These are phyloP conservation scores for Bothrops jararaca DNA, from an alignment of 2,113 vertebrate genomes.

Conservation along the genomic window DNA sequence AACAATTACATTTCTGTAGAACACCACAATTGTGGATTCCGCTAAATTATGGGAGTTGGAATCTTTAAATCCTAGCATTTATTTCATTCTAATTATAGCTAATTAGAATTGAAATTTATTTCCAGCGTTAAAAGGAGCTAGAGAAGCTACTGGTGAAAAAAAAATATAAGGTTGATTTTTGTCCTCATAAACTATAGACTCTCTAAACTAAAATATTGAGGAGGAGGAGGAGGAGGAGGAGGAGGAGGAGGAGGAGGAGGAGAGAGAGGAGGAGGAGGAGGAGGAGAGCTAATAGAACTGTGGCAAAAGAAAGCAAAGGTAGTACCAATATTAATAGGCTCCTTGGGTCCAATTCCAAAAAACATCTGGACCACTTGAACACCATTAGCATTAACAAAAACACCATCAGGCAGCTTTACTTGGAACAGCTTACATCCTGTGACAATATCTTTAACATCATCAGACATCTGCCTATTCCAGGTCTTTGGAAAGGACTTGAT, in stretches of 20 bases:
- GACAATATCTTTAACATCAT: not conserved
- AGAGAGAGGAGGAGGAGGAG: not conserved
- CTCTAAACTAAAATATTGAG: not conserved
- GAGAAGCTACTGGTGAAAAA: not conserved
- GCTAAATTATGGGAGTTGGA: not conserved
- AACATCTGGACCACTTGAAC: not conserved
- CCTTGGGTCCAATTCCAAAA: not conserved
- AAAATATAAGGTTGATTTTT: not conserved
- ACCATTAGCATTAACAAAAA: not conserved
- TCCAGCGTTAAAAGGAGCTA: not conserved
- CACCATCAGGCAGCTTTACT: not conserved
- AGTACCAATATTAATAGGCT: not conserved
- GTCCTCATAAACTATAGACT: not conserved
- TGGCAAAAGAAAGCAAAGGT: not conserved
- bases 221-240: too few relatives aligned
- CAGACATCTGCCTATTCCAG: not conserved
- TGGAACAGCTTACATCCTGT: not conserved
- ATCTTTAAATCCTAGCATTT: not conserved
- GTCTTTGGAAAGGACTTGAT: not conserved
- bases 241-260: not conserved
- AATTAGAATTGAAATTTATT: not conserved
- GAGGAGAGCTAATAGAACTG: not conserved
- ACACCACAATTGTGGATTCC: not conserved
- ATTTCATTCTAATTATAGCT: not conserved
- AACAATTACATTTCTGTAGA: not conserved